Evolutionary conservation across 2,888 invertebrate species (phyloP).

Genomic region (Stenichneumon culpator): DNA sequence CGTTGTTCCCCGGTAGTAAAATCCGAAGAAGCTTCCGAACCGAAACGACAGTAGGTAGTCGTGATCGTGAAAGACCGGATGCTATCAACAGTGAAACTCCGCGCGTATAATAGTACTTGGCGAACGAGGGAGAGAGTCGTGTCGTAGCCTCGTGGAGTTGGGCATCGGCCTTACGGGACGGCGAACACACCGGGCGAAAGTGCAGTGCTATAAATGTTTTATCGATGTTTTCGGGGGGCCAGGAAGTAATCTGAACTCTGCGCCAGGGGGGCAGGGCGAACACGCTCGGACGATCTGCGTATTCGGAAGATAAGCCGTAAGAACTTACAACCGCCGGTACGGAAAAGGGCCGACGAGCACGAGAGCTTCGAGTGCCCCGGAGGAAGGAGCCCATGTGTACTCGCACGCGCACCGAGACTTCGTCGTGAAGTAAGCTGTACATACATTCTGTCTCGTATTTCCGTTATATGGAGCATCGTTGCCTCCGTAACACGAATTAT

Average conservation of each 20-base stretch:
- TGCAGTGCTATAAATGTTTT: constrained; percentile 78
- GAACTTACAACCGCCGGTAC: constrained; percentile 66
- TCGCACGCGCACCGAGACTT: constrained; percentile 38
- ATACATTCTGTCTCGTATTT: constrained; percentile 23
- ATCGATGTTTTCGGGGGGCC: constrained; percentile 67
- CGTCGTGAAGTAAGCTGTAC: constrained; percentile 42
- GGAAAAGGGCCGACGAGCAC: constrained; percentile 64
- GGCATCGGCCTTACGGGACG: constrained; percentile 27
- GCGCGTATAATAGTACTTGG: constrained; percentile 17
- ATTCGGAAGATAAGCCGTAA: constrained; percentile 69
- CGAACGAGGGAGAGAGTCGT: constrained; percentile 8
- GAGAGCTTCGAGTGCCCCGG: constrained; percentile 64
- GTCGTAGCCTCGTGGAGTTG: constrained; percentile 25
- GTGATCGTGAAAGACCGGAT: constrained; percentile 43
- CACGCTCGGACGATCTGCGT: constrained; percentile 35
- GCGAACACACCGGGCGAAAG: constrained; percentile 57
- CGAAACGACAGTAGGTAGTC: constrained; percentile 18
- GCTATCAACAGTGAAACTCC: constrained; percentile 55
- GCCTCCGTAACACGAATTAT: not conserved
- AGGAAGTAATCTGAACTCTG: constrained; percentile 60
- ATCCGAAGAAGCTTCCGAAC: not conserved
- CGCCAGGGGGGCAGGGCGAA: constrained; percentile 9
- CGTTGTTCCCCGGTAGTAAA: constrained; percentile 25
- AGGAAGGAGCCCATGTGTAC: constrained; percentile 69
- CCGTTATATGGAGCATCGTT: not conserved